phyloP scores from a whole-genome alignment of 1,140 invertebrate genomes.

The Zaprionus kolodkinae region DNA sequence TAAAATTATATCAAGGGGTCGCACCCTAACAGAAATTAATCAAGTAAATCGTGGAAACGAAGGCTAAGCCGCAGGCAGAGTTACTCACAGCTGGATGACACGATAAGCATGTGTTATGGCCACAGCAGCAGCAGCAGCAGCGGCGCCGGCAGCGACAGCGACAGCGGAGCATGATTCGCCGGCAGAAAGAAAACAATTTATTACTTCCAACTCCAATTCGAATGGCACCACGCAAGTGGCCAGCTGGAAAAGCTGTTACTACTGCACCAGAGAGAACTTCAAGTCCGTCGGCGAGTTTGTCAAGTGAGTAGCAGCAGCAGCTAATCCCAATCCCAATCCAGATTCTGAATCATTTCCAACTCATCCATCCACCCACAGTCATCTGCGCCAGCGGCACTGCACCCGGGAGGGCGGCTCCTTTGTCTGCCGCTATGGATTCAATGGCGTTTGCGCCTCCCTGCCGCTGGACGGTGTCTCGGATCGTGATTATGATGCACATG shows the following conservation, averaged over 20 bases:
- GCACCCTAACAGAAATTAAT: neutral
- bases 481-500: conserved; percentile 94
- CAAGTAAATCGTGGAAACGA: neutral
- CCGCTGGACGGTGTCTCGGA: conserved; percentile 95
- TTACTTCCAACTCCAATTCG: conserved; percentile 3
- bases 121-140: conserved; percentile 44
- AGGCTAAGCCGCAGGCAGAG: neutral
- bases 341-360: neutral
- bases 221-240: conserved; percentile 25
- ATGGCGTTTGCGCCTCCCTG: conserved; percentile 93
- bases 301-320: conserved; percentile 78
- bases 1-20: neutral
- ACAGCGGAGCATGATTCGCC: conserved; percentile 18
- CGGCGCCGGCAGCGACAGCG: conserved; percentile 18
- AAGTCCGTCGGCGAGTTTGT: conserved; percentile 85
- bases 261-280: conserved; percentile 86
- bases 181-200: conserved; percentile 47
- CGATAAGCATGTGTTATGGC: conserved; percentile 69
- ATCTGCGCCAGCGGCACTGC: conserved; percentile 92
- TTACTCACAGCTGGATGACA: conserved; percentile 7
- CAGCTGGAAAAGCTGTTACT: conserved; percentile 86
- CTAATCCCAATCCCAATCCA: too few species aligned
- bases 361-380: conserved; percentile 85
- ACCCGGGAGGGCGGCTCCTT: conserved; percentile 94
- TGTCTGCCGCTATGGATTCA: conserved; percentile 95